Evolutionary conservation across 2,113 vertebrate species (phyloP), one percentile per base, ranked within the genome.

Genomic region (Alethe castanea): DNA sequence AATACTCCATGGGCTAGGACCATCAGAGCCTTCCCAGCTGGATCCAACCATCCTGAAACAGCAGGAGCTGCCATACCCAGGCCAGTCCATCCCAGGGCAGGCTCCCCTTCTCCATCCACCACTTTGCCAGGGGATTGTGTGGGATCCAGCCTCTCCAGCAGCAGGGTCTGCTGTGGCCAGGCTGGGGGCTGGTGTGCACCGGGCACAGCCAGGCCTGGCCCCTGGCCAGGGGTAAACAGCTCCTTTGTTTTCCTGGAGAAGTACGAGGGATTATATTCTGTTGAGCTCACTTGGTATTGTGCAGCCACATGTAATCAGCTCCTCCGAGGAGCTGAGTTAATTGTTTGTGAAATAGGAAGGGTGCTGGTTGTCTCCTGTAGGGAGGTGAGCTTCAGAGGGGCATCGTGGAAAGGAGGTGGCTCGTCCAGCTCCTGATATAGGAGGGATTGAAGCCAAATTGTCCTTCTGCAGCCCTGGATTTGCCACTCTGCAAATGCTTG

Each of bases 171-270:
- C 45, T 26, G 44, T 23, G 40, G 54, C 56, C 8, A 1, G 48
- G 62, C 66, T 13, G 6, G 56, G 66, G 76, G 38, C 79, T 50
- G 79, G 7, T 1, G 35, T 18, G 47, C 35, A 3, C 42, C 3
- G 14, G 77, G 66, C 31, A 6, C 85, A 66, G 72, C 35, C 59
- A 8, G 64, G 69, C n/a, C 79, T 95, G 89, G 89, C 89, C 16
- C 38, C 60, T 10, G 90, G 74, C 95, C 86, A 89, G 65, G 62
- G 80, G 77, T 20, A 86, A 92, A 77, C 31, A 54, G 88, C 92
- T 81, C 81, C 84, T 95, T 93, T 95, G 88, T 94, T 88, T 70
- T 87, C 78, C 78, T 11, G 13, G 50, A 72, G 88, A 56, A 84
- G 45, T 47, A 42, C 6, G 14, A 65, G 77, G 86, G 86, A 78